Evolutionary conservation across 2,797 vertebrate species (phyloP), one percentile per base, ranked within the genome.

Genomic region (Microctenopoma lineatum): DNA sequence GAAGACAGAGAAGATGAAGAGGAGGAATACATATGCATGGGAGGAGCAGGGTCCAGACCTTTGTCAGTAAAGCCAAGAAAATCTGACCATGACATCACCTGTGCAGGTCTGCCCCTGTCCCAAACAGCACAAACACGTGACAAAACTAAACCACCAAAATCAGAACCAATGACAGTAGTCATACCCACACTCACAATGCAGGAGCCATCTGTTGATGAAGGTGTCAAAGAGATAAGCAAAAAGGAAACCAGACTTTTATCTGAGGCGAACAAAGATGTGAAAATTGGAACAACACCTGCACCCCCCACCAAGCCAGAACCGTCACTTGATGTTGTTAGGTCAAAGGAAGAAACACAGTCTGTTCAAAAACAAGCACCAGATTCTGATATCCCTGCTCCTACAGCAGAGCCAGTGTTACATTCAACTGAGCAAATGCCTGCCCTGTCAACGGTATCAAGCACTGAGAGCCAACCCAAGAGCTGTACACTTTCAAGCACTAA

Each of bases 1-100:
- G 91, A 93, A 86, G 93, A 93, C 79, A 84, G 91, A 68, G 93
- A 92, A 9, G 90, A 94, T 41, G 92, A 93, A n/a, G 92, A 94
- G 50, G 92, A 92, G 63, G 90, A 94, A 72, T 90, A 90, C 38
- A 90, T 93, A 45, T 93, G 90, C 69, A 90, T 93, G 89, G 93
- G 92, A 71, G 93, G 91, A 63, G 92, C 91, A 56, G 89, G 90
- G 38, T 93, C 93, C 32, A 90, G 90, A 86, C 89, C 92, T 75
- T 73, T 89, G 46, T 73, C 77, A 21, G 84, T 92, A 44, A 89
- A 91, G 59, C 74, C 64, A 1, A 88, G 88, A 60, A 80, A 92
- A 79, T 78, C 79, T 45, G 91, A 94, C n/a, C 84, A 78, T 57
- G 70, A 83, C 13, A 51, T 86, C 53, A 80, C 76, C 66, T 82